phyloP scores from a whole-genome alignment of 2,797 vertebrate genomes.

The Clarias fuscus region DNA sequence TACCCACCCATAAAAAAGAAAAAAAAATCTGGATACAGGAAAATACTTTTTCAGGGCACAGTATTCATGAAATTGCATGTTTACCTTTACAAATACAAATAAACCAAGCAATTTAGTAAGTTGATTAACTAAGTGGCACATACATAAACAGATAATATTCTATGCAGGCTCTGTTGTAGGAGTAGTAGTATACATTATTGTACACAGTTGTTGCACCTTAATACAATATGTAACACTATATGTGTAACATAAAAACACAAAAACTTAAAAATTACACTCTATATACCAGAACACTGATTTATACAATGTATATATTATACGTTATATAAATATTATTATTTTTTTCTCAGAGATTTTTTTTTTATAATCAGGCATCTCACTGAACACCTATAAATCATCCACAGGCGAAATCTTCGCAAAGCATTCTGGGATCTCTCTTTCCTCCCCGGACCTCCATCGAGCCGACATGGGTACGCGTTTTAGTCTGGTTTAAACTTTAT shows the following conservation, averaged over 20 bases:
- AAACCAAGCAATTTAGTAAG: too few relatives aligned
- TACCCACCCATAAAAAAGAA: too few relatives aligned
- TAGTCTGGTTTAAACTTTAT: accelerated
- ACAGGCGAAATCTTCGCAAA: conserved; percentile 65
- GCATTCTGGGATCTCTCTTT: conserved; percentile 76
- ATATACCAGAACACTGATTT: not conserved
- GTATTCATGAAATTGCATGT: not conserved
- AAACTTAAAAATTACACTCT: too few relatives aligned
- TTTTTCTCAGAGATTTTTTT: not conserved
- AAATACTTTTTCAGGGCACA: too few relatives aligned
- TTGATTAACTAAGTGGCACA: not conserved
- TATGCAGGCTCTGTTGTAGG: too few relatives aligned
- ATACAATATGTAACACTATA: not conserved
- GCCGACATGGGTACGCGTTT: conserved; percentile 75
- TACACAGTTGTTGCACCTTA: not conserved
- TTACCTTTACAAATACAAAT: not conserved
- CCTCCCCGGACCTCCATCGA: conserved; percentile 69
- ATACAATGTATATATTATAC: not conserved
- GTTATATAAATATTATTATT: not conserved
- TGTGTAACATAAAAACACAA: not conserved
- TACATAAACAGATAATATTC: not conserved
- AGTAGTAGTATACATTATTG: too few relatives aligned
- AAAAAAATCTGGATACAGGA: too few relatives aligned
- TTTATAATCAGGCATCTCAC: conserved; percentile 24
- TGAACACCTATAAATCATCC: conserved; percentile 46